phyloP scores from a whole-genome alignment of 2,888 invertebrate genomes.

The Heliconius aoede region DNA sequence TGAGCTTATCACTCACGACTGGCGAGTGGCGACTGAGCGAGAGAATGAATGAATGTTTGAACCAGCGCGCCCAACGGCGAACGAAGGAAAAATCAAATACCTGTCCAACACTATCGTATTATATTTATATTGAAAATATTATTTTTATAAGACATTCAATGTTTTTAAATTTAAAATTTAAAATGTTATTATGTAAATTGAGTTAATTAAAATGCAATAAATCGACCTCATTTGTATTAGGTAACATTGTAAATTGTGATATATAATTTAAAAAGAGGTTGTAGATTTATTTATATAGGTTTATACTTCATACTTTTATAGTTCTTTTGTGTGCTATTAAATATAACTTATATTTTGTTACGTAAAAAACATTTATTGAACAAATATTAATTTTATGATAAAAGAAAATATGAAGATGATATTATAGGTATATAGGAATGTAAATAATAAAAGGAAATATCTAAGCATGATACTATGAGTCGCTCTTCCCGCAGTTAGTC shows the following conservation, averaged over 20 bases:
- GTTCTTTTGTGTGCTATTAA: neutral
- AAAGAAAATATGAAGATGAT: neutral
- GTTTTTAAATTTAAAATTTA: neutral
- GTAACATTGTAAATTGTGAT: neutral
- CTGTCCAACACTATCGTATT: neutral
- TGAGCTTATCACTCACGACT: constrained; percentile 76
- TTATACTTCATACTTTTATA: no score
- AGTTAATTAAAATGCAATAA: neutral
- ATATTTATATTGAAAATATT: constrained; percentile 9
- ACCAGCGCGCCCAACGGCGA: constrained; percentile 37
- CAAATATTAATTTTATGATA: neutral
- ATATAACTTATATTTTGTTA: neutral
- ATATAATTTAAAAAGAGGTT: neutral
- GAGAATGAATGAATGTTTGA: constrained; percentile 55
- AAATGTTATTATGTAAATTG: neutral
- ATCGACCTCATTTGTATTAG: neutral
- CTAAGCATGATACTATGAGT: constrained; percentile 17
- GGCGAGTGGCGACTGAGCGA: no score
- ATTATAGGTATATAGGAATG: neutral
- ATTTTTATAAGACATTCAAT: neutral
- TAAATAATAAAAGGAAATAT: constrained; percentile 12
- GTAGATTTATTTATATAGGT: no score
- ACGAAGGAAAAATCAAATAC: constrained; percentile 39
- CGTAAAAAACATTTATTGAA: neutral
- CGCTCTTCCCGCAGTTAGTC: constrained; percentile 47